Conservation (phyloP, 2,797 vertebrate genomes). For the Rhinatrema bivittatum region DNA sequence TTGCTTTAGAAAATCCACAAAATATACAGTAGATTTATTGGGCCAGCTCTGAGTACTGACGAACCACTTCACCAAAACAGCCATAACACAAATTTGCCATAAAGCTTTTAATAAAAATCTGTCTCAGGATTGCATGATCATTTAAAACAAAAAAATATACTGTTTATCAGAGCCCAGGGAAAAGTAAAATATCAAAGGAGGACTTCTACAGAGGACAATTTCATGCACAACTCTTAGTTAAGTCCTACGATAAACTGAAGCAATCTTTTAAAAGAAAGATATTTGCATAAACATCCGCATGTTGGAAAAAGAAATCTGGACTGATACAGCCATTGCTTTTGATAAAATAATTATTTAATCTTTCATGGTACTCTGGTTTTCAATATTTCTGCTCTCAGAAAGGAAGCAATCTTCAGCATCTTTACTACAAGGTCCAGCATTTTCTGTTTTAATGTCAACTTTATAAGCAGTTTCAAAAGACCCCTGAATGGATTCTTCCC, state of each 20-base stretch:
- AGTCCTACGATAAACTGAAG: neutral
- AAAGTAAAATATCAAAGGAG: slow-evolving; percentile 18
- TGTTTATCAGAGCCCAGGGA: neutral
- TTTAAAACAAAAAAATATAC: slow-evolving; percentile 3
- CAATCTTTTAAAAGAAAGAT: neutral
- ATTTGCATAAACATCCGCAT: neutral
- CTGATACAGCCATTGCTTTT: slow-evolving; percentile 2
- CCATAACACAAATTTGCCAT: no score
- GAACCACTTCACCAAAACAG: neutral
- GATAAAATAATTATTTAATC: slow-evolving; percentile 23
- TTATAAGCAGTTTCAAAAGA: slow-evolving; percentile 22
- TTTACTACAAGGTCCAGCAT: slow-evolving; percentile 14
- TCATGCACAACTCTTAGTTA: neutral
- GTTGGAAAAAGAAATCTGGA: neutral
- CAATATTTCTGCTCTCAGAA: neutral
- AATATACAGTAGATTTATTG: no score
- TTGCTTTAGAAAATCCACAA: no score
- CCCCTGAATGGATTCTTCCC: slow-evolving; percentile 14
- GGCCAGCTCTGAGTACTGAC: no score
- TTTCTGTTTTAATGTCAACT: slow-evolving; percentile 22
- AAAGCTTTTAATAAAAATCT: no score
- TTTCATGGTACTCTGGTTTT: slow-evolving; percentile 1
- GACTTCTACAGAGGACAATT: slow-evolving; percentile 1
- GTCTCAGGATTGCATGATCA: no score
- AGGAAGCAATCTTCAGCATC: slow-evolving; percentile 9